Percentiles rank a stretch among this genome's conserved stretches.
Conservation (phyloP, 2,888 invertebrate genomes). For the Athetis lepigone region DNA sequence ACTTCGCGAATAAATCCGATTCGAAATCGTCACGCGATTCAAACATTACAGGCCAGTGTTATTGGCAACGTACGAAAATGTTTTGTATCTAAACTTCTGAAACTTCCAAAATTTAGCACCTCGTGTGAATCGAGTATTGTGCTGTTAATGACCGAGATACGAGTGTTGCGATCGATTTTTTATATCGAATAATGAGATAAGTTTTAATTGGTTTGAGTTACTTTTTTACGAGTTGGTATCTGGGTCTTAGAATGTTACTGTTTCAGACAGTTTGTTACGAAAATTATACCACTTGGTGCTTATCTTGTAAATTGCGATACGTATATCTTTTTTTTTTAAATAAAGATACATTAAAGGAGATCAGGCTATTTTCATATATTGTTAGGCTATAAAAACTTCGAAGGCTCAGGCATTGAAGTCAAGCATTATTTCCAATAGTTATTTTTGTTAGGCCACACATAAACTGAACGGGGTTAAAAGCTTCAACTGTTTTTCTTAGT, state of each 20-base stretch:
- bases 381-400: too few species aligned
- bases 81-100: conserved; percentile 42
- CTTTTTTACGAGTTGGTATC: not conserved
- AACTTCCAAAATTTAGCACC: conserved; percentile 45
- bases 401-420: too few species aligned
- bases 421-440: too few species aligned
- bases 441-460: too few species aligned
- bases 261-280: too few species aligned
- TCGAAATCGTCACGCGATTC: conserved; percentile 58
- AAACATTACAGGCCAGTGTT: conserved; percentile 55
- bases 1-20: conserved; percentile 44
- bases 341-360: too few species aligned
- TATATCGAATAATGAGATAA: conserved; percentile 20
- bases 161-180: conserved; percentile 33
- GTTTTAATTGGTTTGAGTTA: conserved; percentile 40
- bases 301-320: too few species aligned
- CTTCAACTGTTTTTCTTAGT: too few species aligned
- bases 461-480: too few species aligned
- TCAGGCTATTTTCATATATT: too few species aligned
- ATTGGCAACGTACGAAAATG: conserved; percentile 54
- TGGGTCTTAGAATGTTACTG: not conserved
- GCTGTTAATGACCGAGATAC: conserved; percentile 34
- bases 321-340: too few species aligned
- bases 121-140: conserved; percentile 39
- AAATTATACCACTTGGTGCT: too few species aligned